Evolutionary conservation across 2,888 invertebrate species (phyloP), one percentile per base, ranked within the genome.

Genomic region (Rhyacophila evoluta): DNA sequence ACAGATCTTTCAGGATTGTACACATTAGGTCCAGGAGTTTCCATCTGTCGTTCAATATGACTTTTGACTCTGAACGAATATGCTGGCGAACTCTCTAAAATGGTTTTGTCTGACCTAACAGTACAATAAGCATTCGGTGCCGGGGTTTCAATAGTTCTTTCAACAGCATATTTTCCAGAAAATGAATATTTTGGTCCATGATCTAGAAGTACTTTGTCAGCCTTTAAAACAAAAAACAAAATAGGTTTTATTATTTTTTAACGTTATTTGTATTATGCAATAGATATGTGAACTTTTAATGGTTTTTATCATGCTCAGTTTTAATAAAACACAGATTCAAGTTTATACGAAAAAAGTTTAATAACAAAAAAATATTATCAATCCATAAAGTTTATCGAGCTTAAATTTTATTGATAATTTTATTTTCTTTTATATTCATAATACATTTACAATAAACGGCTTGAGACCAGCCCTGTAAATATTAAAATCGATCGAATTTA

Each of bases 131-230:
- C 86, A 79, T 89, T 90, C 1, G 91, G 91, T 39, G 92, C 92
- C 12, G 94, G 94, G 10, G 93, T 92, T 81, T 92, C 90, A 84
- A 88, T 90, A 83, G 91, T 86, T 84, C 91, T 92, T 25, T 90
- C 88, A 83, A 87, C 86, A 36, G 88, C 88, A 74, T 90, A 89
- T 89, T 93, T 94, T 78, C 92, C 90, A 81, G 92, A 92, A 83
- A 95, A 93, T 37, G 93, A 92, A 85, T 91, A 95, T 84, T 93
- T 92, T 38, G 94, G 94, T 19, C 93, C 88, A 83, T 88, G 87
- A 83, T 89, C 89, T 10, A 86, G 82, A 12, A 79, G 67, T 87
- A 91, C 83, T 86, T 90, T 89, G 82, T 91, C 89, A 0, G 88
- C 88, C 82, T 92, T 93, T 85, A 29, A 36, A 72, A 67, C 39